Base-by-base conservation (phyloP, 1,140 invertebrate genomes). In the Sminthurinus signatus region DNA sequence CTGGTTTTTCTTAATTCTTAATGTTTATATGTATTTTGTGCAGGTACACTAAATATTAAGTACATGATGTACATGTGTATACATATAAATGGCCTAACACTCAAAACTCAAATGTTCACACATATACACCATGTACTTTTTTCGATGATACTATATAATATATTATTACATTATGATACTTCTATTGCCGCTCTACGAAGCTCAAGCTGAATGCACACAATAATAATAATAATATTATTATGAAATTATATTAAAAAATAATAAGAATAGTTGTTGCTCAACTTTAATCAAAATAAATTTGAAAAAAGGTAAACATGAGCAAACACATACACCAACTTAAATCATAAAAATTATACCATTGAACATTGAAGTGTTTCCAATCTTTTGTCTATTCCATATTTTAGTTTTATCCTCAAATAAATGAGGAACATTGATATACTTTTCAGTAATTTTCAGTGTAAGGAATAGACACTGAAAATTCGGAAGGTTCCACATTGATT, bases 191-290 rank as follows among this genome's bases (percentile, higher is more conserved):
- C 60, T 62, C 64, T 66, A 66, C 59, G 60, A 66, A 62, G 64
- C 64, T 66, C 64, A 66, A 66, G 64, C 64, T 62, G 59, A 66
- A 42, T 43, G 23, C 19, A 54, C 19, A 62, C 25, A 28, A 12
- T 29, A 57, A 28, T 36, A n/a, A 56, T 56, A 56, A 39, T 21
- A 39, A 52, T 27, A 28, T 15, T 5, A 52, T 52, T 5, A 25
- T 25, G 50, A 52, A 15, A 52, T 23, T 52, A 5, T 23, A 52
- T 52, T 27, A 52, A 19, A 5, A 10, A 46, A n/a, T 46, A 46
- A 14, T 19, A 46, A 21, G 21, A 10, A 8, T 46, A 4, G 4
- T 4, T 4, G 21, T 21, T 5, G 4, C 15, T 17, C 4, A 46
- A 21, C n/a, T 17, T n/a, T 10, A n/a, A n/a, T n/a, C 4, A 17